phyloP scores from a whole-genome alignment of 2,888 invertebrate genomes.

The Chymomyza fuscimana region DNA sequence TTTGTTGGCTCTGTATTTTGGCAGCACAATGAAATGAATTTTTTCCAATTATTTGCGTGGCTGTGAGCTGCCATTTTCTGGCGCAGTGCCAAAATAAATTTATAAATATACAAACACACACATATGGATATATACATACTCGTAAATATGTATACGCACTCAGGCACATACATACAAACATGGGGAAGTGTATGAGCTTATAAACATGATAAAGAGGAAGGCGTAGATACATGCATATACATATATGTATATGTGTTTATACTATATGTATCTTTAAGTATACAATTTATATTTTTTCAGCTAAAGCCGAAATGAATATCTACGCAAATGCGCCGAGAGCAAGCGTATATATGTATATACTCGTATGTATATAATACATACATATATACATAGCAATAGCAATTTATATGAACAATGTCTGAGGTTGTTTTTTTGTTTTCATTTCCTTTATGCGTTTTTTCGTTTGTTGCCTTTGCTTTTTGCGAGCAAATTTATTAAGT shows the following conservation, averaged over 20 bases:
- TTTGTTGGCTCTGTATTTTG: conserved; percentile 24
- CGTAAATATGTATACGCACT: background rate
- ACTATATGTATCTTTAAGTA: conserved; percentile 49
- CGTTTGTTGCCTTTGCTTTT: conserved; percentile 16
- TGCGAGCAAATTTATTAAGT: conserved; percentile 52
- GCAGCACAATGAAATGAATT: conserved; percentile 55
- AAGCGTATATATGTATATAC: conserved; percentile 10
- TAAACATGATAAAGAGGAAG: background rate
- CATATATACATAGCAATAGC: conserved; percentile 3
- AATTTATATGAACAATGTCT: conserved; percentile 35
- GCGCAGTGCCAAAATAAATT: conserved; percentile 57
- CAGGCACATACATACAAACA: background rate
- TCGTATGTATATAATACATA: conserved; percentile 4
- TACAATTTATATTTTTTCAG: conserved; percentile 69
- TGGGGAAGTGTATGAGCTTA: background rate
- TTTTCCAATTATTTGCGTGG: conserved; percentile 72
- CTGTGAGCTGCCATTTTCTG: conserved; percentile 30
- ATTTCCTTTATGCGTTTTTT: conserved; percentile 63
- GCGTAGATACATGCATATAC: conserved; percentile 19
- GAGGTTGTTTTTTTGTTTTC: conserved; percentile 46
- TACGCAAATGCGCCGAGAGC: conserved; percentile 68
- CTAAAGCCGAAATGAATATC: conserved; percentile 47
- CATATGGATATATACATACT: conserved; percentile 22
- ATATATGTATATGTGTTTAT: conserved; percentile 29
- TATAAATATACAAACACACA: conserved; percentile 60